A percentile compares a stretch with the other conserved stretches of the same genome.
Conservation (phyloP, 2,113 vertebrate genomes). For the Nothoprocta perdicaria region DNA sequence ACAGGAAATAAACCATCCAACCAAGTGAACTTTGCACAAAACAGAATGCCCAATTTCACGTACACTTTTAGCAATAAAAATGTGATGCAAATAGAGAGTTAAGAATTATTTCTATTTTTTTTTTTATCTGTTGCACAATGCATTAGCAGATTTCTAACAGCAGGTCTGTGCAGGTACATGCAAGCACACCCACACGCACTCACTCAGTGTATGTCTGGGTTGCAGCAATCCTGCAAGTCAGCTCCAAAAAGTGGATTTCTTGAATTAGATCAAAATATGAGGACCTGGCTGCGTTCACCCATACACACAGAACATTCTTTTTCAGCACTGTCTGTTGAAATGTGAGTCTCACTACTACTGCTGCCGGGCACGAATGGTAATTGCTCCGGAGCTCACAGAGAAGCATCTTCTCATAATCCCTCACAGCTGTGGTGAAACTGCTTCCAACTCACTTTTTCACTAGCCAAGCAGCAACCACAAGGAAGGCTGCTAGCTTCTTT, state of each 20-base stretch:
- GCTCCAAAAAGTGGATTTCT: not conserved
- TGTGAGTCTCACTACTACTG: accelerated
- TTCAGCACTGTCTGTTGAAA: not conserved
- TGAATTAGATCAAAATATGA: not conserved
- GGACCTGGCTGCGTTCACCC: accelerated
- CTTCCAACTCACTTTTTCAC: constrained; percentile 20
- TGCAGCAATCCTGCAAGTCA: accelerated
- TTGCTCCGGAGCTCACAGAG: not conserved
- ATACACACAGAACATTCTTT: not conserved
- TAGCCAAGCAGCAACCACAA: not conserved
- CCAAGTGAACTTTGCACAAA: not conserved
- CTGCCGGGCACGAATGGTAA: not conserved
- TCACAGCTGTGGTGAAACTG: not conserved
- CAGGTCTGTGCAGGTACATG: not conserved
- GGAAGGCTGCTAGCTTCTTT: not conserved
- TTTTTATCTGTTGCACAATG: not conserved
- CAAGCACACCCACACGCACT: not conserved
- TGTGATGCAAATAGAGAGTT: not conserved
- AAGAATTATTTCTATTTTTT: not conserved
- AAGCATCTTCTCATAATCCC: not conserved
- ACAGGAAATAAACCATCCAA: not conserved
- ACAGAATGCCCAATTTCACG: not conserved
- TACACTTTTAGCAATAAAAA: not conserved
- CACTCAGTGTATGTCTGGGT: not conserved
- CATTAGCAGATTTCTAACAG: not conserved